A percentile compares a stretch with the other conserved stretches of the same genome.
Conservation (phyloP, 2,797 vertebrate species). For the Brachymystax lenok region DNA sequence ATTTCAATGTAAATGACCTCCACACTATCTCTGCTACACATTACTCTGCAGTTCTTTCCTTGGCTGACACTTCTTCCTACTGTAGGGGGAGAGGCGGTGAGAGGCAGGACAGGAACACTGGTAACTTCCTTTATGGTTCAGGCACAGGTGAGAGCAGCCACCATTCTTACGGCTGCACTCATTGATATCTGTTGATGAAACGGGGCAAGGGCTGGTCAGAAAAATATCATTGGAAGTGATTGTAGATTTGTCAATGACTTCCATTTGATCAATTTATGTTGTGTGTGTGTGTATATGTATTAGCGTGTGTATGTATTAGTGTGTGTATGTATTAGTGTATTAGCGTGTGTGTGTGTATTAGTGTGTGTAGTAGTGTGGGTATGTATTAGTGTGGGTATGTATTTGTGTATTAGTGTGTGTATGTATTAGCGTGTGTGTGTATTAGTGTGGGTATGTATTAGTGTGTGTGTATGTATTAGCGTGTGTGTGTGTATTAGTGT, state of each 20-base stretch:
- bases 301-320: not conserved
- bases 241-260: no score
- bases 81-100: slow-evolving; percentile 57
- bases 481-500: not conserved
- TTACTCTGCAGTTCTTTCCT: slow-evolving; percentile 19
- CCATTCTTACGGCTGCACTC: slow-evolving; percentile 66
- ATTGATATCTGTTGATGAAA: slow-evolving; percentile 60
- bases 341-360: no score
- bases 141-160: slow-evolving; percentile 71
- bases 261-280: not conserved
- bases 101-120: slow-evolving; percentile 66
- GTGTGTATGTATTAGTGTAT: not conserved
- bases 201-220: not conserved
- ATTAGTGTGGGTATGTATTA: no score
- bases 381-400: not conserved
- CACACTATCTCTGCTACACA: not conserved
- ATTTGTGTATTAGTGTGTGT: no score
- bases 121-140: slow-evolving; percentile 64
- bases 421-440: no score
- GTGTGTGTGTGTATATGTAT: not conserved
- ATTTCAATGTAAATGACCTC: no score
- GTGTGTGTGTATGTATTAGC: no score
- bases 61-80: slow-evolving; percentile 63
- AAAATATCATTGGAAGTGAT: no score
- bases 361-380: not conserved